Base-by-base conservation (phyloP, 92 coral and sea anemone species). In the Pocillopora meandrina region DNA sequence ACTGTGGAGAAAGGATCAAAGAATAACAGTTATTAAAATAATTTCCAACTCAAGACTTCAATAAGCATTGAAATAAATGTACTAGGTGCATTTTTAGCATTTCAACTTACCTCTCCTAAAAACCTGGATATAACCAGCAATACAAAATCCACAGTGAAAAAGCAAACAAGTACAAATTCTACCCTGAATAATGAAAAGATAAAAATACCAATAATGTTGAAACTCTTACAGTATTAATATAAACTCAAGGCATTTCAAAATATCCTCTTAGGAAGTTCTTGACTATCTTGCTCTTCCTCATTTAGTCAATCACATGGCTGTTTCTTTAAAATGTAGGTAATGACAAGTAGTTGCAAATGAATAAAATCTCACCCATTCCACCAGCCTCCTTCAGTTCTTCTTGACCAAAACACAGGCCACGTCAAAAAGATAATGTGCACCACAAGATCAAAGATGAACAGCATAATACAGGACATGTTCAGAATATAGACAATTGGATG, bases 361-460 rank as follows among this genome's bases (percentile, higher is more conserved):
- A 47, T 23, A 66, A 15, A 11, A 23, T 9, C 93, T 64, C 80
- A 94, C 98, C 98, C 98, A 87, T 94, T 94, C 98, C 98, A 94
- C 65, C 86, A 88, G 18, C 98, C 88, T 67, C 92, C 95, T 59
- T 94, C 98, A 16, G 95, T 93, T 52, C 91, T 87, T 76, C 88
- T 87, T 8, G 98, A 92, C 98, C 98, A 94, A 80, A 94, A 94
- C 12, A 94, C 95, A 20, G 98, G 93, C 98, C 98, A 94, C 2
- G 98, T 94, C 31, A 94, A 90, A 77, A 94, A 94, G 33, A 84
- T 90, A 2, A 92, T 88, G 79, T 92, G 92, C 65, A 94, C 92
- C 69, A 87, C 93, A 66, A 94, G 87, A 73, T 94, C 98, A 88
- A 92, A 94, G 26, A 94, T 86, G 74, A 89, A 94, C 73, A 94